A percentile compares a stretch with the other conserved stretches of the same genome.
Conservation (phyloP, 2,888 invertebrate genomes). For the Ophonus ardosiacus region DNA sequence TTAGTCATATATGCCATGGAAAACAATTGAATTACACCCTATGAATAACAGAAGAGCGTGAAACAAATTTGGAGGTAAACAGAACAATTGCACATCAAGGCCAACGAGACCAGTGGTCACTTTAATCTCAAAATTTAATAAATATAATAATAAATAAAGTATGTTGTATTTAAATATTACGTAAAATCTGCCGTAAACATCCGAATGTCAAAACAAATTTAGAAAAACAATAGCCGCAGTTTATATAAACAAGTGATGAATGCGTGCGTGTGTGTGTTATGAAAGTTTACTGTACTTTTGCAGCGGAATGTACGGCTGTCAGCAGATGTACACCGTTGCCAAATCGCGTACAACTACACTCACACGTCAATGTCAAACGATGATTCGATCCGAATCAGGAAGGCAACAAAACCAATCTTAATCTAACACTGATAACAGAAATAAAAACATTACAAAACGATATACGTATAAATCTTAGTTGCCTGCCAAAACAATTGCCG, state of each 20-base stretch:
- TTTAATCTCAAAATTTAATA: background rate
- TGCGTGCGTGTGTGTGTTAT: background rate
- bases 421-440: background rate
- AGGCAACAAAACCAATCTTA: background rate
- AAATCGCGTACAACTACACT: slow-evolving; percentile 60
- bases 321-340: slow-evolving; percentile 72
- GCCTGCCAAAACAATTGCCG: background rate
- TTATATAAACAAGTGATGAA: background rate
- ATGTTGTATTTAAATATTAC: no score
- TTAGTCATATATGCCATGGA: no score
- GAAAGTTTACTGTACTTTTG: slow-evolving; percentile 68
- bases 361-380: slow-evolving; percentile 71
- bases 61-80: slow-evolving; percentile 3
- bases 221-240: background rate
- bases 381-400: slow-evolving; percentile 18
- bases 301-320: slow-evolving; percentile 71
- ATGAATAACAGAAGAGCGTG: background rate
- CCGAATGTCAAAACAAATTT: background rate
- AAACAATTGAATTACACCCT: background rate
- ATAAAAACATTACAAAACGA: background rate
- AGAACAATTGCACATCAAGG: background rate
- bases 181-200: no score
- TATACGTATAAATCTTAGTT: background rate
- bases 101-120: slow-evolving; percentile 8
- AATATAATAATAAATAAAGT: no score